These are phyloP conservation scores for Pseudomyrmex pallidus DNA, from an alignment of 1,140 invertebrate genomes.

Conservation along the genomic window DNA sequence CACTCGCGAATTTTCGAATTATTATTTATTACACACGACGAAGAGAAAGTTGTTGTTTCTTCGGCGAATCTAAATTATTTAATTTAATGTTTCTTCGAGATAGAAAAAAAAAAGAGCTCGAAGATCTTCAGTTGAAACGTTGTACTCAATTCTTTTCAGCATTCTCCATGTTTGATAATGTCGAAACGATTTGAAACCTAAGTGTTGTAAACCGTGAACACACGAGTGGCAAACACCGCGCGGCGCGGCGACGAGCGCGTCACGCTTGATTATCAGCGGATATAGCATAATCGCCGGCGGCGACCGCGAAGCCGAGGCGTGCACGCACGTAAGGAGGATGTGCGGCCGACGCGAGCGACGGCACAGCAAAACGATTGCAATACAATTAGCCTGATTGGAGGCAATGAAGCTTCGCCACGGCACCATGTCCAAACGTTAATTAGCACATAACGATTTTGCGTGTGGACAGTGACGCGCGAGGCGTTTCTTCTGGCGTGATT, in stretches of 20 bases:
- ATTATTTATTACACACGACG: not conserved
- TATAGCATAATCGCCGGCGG: constrained; percentile 32
- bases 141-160: too few species aligned
- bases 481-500: constrained; percentile 75
- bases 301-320: constrained; percentile 22
- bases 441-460: constrained; percentile 75
- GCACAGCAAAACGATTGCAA: constrained; percentile 64
- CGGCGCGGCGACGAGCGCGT: not conserved
- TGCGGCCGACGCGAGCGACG: constrained; percentile 1
- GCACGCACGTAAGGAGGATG: constrained; percentile 28
- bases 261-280: constrained; percentile 53
- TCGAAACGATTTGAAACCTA: not conserved
- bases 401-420: constrained; percentile 71
- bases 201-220: constrained; percentile 24
- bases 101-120: too few species aligned
- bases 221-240: not conserved
- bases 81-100: too few species aligned
- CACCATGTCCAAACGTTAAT: constrained; percentile 76
- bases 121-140: too few species aligned
- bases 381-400: constrained; percentile 74
- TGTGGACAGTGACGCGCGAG: constrained; percentile 76
- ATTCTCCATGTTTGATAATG: too few species aligned
- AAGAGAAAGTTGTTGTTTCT: too few species aligned
- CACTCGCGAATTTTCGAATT: not conserved
- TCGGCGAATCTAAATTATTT: too few species aligned